phyloP scores from a whole-genome alignment of 2,888 invertebrate species.

The Hedya salicella region DNA sequence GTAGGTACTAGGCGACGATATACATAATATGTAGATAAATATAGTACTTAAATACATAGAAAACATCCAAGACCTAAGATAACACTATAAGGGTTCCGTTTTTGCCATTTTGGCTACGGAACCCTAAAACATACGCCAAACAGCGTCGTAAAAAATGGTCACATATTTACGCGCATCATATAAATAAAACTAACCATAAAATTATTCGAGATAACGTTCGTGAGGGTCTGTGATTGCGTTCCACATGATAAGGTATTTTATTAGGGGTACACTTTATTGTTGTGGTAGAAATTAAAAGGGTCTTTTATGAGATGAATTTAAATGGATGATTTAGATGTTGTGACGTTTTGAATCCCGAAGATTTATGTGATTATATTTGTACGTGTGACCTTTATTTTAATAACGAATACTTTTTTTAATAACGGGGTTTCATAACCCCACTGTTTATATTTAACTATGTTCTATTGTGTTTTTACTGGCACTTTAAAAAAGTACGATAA shows the following conservation, averaged over 20 bases:
- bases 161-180: conserved; percentile 9
- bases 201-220: conserved; percentile 18
- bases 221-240: conserved; percentile 15
- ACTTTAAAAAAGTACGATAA: no score
- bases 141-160: conserved; percentile 12
- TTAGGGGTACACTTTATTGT: conserved; percentile 32
- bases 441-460: no score
- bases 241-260: conserved; percentile 38
- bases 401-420: not conserved
- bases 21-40: no score
- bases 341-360: conserved; percentile 11
- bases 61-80: no score
- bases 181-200: conserved; percentile 29
- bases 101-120: no score
- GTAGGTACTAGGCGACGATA: no score
- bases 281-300: conserved; percentile 8
- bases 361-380: conserved; percentile 21
- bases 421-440: not conserved
- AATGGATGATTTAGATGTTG: conserved; percentile 31
- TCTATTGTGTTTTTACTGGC: not conserved
- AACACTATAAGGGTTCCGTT: no score
- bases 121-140: not conserved
- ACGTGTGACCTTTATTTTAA: not conserved
- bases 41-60: no score
- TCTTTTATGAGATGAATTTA: conserved; percentile 24